Evolutionary conservation across 2,113 vertebrate genomes (phyloP), one percentile per base, ranked within the genome.

Genomic region (Misgurnus mizolepis): DNA sequence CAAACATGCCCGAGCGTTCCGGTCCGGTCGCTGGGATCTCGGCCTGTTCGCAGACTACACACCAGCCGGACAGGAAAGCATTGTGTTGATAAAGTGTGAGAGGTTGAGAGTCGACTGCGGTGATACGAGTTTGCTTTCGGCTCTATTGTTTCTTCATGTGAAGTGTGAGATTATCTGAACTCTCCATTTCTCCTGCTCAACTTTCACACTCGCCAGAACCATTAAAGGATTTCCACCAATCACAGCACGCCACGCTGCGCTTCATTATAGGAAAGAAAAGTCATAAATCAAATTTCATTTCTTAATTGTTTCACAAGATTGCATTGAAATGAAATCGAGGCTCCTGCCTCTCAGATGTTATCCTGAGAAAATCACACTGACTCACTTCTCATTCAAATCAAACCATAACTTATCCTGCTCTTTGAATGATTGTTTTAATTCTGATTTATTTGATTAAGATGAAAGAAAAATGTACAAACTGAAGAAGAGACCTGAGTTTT

Each of bases 61-160:
- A 74, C 62, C 47, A 64, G 45, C 64, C 72, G 55, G 73, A 72
- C 82, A 76, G 84, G 84, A 87, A 86, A 66, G 47, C 76, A 76
- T 78, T 84, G 71, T 83, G 72, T 84, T 84, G 74, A 82, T 80
- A 69, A 60, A 77, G 78, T 74, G 66, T 40, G 77, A 78, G 80
- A 43, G 67, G 61, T 6, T 53, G 74, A 74, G 70, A 67, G 69
- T 45, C 27, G 15, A 49, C 6, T 7, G 14, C 7, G 8, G 55
- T 17, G 55, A 18, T n/a, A 7, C 17, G 14, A 14, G 6, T 14
- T 4, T 3, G 17, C 22, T 7, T 47, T 10, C 45, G 45, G 61
- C n/a, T n/a, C 85, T 72, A 86, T 86, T 88, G 85, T 84, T 86
- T 43, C 39, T 82, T 60, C 82, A 71, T 80, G 83, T 85, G 81